phyloP scores from a whole-genome alignment of 2,797 vertebrate genomes.

The Limosa lapponica region DNA sequence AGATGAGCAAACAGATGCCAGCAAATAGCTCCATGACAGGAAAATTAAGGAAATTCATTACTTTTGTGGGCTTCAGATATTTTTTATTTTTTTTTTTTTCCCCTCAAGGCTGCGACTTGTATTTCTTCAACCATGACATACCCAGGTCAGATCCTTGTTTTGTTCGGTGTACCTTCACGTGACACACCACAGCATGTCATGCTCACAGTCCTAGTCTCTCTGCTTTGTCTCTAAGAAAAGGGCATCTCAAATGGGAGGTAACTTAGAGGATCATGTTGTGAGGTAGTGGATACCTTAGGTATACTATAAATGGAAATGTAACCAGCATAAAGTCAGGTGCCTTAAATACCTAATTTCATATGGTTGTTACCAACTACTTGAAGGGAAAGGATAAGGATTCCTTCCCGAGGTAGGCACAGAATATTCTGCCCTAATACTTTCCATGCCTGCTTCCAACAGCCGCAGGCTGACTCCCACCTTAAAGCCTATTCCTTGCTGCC shows the following conservation, averaged over 20 bases:
- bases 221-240: not conserved
- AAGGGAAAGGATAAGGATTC: not conserved
- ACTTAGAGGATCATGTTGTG: not conserved
- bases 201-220: not conserved
- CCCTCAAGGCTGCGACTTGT: not conserved
- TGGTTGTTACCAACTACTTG: not conserved
- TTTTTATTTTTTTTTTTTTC: not conserved
- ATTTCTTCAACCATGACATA: not conserved
- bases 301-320: not conserved
- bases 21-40: not conserved
- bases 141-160: not conserved
- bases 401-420: accelerated
- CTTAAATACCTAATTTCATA: not conserved
- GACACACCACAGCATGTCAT: accelerated
- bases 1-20: not conserved
- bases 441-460: not conserved
- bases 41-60: not conserved
- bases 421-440: not conserved
- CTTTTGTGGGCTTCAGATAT: not conserved
- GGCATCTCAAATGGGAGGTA: not conserved
- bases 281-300: not conserved
- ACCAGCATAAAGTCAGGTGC: not conserved
- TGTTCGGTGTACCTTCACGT: not conserved
- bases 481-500: not conserved
- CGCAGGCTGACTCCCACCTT: not conserved